phyloP scores from a whole-genome alignment of 2,797 vertebrate genomes.

The Capromys pilorides region DNA sequence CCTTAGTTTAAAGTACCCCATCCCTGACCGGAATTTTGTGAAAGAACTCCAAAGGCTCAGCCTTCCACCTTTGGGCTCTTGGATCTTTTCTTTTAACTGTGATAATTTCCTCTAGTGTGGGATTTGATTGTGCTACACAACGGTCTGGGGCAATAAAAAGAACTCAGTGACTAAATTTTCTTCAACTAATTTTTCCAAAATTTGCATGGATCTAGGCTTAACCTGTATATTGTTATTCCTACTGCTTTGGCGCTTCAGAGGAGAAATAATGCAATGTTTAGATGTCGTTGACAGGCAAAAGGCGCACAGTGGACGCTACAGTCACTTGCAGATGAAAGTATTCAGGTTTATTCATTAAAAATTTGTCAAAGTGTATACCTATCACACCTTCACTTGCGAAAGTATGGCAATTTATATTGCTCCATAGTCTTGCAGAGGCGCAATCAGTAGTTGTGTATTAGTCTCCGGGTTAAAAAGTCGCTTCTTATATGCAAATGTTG shows the following conservation, averaged over 20 bases:
- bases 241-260: background rate
- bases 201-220: background rate
- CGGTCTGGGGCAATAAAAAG: background rate
- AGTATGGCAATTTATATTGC: background rate
- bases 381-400: background rate
- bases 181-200: background rate
- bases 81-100: background rate
- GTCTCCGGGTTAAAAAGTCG: background rate
- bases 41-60: slow-evolving; percentile 66
- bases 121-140: background rate
- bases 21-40: background rate
- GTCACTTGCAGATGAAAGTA: background rate
- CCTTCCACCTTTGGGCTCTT: background rate
- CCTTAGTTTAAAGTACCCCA: slow-evolving; percentile 65
- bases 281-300: background rate
- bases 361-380: background rate
- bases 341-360: background rate
- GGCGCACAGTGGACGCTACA: background rate
- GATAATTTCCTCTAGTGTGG: background rate
- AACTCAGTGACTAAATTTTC: background rate
- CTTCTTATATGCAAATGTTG: background rate
- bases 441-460: background rate
- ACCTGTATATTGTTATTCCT: background rate
- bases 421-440: background rate
- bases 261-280: background rate